Percentiles rank a stretch among this genome's conserved stretches.
Evolutionary conservation across 2,888 invertebrate genomes (phyloP).

Genomic region (Pollenia griseotomentosa): DNA sequence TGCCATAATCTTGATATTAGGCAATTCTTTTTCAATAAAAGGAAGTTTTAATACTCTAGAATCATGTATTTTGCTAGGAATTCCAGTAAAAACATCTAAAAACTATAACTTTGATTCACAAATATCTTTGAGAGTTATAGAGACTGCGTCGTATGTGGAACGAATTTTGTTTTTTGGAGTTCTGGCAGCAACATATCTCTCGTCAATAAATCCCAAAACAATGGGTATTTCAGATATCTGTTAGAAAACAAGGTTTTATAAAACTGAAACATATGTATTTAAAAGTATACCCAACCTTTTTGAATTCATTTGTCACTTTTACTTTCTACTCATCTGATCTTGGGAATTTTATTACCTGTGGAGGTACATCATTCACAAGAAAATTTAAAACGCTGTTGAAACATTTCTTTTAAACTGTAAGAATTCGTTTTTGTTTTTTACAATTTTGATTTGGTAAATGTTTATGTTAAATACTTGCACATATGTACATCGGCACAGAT

Average conservation of each 20-base stretch:
- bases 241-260: background rate
- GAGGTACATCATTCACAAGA: background rate
- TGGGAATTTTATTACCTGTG: too few relatives aligned
- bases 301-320: slow-evolving; percentile 29
- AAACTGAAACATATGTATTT: background rate
- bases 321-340: too few relatives aligned
- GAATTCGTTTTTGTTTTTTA: too few relatives aligned
- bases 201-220: slow-evolving; percentile 62
- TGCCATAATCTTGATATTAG: too few relatives aligned
- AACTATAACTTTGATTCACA: slow-evolving; percentile 77
- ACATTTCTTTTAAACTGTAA: too few relatives aligned
- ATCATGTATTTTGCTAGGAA: slow-evolving; percentile 78
- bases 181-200: slow-evolving; percentile 71
- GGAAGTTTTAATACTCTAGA: slow-evolving; percentile 76
- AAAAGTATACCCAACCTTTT: slow-evolving; percentile 20
- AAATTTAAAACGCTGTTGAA: too few relatives aligned
- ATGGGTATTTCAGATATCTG: slow-evolving; percentile 62
- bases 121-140: slow-evolving; percentile 77
- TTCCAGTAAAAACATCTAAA: slow-evolving; percentile 77
- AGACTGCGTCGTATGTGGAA: slow-evolving; percentile 75
- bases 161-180: slow-evolving; percentile 76
- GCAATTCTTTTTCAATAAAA: slow-evolving; percentile 52
- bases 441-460: too few relatives aligned
- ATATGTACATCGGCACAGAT: too few relatives aligned
- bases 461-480: too few relatives aligned